Conservation (phyloP, 2,113 vertebrate species). For the Sylvilagus bachmani region DNA sequence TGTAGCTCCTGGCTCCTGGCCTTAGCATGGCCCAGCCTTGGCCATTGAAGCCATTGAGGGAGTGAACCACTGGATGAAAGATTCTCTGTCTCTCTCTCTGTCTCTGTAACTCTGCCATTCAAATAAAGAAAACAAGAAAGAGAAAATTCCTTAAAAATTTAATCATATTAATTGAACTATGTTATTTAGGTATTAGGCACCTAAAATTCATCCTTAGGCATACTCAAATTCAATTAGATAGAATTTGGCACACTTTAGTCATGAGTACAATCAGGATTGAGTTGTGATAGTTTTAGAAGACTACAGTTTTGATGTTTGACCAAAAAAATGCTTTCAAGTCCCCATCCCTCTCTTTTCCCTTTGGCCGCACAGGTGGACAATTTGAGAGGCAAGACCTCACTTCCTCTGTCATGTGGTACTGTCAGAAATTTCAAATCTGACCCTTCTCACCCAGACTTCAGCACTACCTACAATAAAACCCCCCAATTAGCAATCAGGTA, state of each 20-base stretch:
- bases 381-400: background rate
- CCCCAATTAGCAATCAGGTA: background rate
- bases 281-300: background rate
- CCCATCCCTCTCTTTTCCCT: background rate
- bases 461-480: background rate
- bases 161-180: background rate
- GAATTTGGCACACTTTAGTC: background rate
- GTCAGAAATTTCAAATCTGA: background rate
- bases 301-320: background rate
- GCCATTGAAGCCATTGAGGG: too few relatives aligned
- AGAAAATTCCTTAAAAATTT: background rate
- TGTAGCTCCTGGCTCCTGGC: too few relatives aligned
- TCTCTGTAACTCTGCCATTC: too few relatives aligned
- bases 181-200: background rate
- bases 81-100: too few relatives aligned
- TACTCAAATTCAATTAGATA: slow-evolving; percentile 25
- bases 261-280: background rate
- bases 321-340: background rate
- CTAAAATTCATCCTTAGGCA: background rate
- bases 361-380: background rate
- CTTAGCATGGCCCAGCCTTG: too few relatives aligned
- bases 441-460: too few relatives aligned
- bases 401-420: background rate
- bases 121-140: too few relatives aligned
- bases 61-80: too few relatives aligned